These are phyloP conservation scores for Drosophila prosaltans DNA, from an alignment of 1,140 invertebrate species.

Conservation along the genomic window DNA sequence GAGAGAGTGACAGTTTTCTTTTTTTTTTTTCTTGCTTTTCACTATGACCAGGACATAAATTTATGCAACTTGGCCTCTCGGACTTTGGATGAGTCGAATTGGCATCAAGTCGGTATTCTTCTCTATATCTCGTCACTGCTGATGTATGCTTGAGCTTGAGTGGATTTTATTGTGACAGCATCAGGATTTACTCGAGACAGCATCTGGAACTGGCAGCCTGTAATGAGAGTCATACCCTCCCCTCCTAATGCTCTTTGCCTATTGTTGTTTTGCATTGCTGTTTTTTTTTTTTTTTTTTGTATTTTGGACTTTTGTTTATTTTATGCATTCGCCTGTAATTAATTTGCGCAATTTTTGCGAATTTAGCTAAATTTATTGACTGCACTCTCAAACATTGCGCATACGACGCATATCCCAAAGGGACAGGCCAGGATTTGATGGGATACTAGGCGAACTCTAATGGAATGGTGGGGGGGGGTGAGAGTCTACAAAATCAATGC, in stretches of 20 bases:
- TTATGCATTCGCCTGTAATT: slow-evolving; percentile 64
- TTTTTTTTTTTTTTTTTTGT: slow-evolving; percentile 24
- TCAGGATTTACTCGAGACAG: slow-evolving; percentile 73
- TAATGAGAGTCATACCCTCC: slow-evolving; percentile 51
- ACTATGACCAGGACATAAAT: slow-evolving; percentile 63
- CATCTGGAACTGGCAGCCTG: slow-evolving; percentile 71
- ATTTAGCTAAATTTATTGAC: slow-evolving; percentile 61
- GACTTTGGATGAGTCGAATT: slow-evolving; percentile 12
- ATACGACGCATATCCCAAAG: slow-evolving; percentile 58
- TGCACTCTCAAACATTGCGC: slow-evolving; percentile 57
- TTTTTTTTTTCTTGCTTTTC: slow-evolving; percentile 20
- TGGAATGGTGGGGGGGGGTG: background rate
- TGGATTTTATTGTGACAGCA: slow-evolving; percentile 81
- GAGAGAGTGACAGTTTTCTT: slow-evolving; percentile 35
- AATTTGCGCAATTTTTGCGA: slow-evolving; percentile 60
- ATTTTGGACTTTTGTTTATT: slow-evolving; percentile 45
- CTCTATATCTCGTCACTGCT: slow-evolving; percentile 60
- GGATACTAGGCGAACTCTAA: background rate
- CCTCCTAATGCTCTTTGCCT: too few relatives aligned
- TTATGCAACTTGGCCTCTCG: slow-evolving; percentile 61
- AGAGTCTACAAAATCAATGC: slow-evolving; percentile 66
- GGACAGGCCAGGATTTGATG: background rate
- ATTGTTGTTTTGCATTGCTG: slow-evolving; percentile 28
- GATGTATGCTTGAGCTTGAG: slow-evolving; percentile 78
- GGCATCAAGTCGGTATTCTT: slow-evolving; percentile 18